Percentiles rank a stretch among this genome's conserved stretches.
These are phyloP conservation scores for Buathra laborator DNA, from an alignment of 2,888 invertebrate species.

Conservation along the genomic window DNA sequence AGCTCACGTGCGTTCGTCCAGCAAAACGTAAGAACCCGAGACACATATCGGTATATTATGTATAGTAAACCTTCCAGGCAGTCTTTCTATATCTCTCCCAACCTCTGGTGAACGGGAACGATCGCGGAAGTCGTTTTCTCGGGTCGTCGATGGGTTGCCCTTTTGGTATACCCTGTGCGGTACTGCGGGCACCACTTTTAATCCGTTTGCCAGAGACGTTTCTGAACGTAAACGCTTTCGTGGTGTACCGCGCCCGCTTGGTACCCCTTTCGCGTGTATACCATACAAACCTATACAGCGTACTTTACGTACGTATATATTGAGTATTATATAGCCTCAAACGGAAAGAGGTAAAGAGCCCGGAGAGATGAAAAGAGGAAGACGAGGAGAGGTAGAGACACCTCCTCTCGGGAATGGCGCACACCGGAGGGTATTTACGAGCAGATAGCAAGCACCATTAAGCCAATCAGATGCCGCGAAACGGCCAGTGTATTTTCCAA, in stretches of 20 bases:
- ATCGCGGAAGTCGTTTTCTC: conserved; percentile 64
- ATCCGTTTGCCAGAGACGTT: conserved; percentile 47
- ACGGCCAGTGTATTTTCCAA: conserved; percentile 71
- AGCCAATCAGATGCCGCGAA: conserved; percentile 73
- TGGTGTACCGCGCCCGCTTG: conserved; percentile 16
- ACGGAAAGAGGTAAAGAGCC: not conserved
- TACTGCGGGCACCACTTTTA: conserved; percentile 47
- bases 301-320: conserved; percentile 1
- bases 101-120: conserved; percentile 54
- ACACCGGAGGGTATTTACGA: conserved; percentile 68
- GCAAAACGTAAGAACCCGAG: conserved; percentile 10
- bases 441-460: conserved; percentile 71
- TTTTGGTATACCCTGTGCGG: conserved; percentile 16
- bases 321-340: not conserved
- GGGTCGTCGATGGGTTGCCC: conserved; percentile 61
- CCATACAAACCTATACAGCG: not conserved
- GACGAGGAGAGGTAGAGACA: not conserved
- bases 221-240: conserved; percentile 31
- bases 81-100: conserved; percentile 6
- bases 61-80: conserved; percentile 1
- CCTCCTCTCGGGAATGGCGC: conserved; percentile 20
- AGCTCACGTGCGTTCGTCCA: conserved; percentile 30
- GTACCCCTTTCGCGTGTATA: not conserved
- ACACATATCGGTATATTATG: conserved; percentile 7
- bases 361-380: not conserved